These are phyloP conservation scores for Cardiocondyla obscurior DNA, from an alignment of 1,140 invertebrate species.

Conservation along the genomic window DNA sequence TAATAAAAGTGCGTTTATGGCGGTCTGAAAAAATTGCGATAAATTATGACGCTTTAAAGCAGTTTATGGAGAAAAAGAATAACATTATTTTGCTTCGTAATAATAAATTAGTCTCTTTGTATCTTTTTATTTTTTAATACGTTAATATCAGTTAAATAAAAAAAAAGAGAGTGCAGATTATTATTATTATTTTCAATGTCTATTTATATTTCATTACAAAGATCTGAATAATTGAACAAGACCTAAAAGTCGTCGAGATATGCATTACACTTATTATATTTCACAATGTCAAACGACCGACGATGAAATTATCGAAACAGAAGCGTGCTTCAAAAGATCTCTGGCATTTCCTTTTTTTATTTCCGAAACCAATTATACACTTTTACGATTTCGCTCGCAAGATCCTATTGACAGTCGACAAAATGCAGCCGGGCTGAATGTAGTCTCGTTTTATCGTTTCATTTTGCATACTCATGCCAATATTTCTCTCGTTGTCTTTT, in stretches of 20 bases:
- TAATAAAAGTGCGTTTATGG: background rate
- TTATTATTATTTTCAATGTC: background rate
- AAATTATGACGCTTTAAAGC: background rate
- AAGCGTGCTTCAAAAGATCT: background rate
- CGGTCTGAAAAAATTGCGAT: background rate
- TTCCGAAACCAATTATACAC: slow-evolving; percentile 15
- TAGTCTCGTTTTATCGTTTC: slow-evolving; percentile 27
- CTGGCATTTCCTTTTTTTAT: background rate
- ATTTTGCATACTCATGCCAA: background rate
- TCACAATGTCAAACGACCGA: background rate
- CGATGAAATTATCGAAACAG: slow-evolving; percentile 15
- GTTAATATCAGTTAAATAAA: background rate
- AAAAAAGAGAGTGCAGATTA: background rate
- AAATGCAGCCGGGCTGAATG: background rate
- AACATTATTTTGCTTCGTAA: background rate
- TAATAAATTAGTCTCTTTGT: background rate
- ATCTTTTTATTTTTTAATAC: background rate
- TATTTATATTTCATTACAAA: background rate
- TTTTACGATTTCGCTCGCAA: background rate
- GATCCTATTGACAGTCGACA: background rate
- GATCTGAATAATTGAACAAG: background rate
- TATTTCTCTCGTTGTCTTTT: background rate
- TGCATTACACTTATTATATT: background rate
- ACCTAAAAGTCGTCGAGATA: background rate
- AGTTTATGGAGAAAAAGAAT: background rate